Evolutionary conservation across 2,797 vertebrate genomes (phyloP).

Genomic region (Valencia hispanica): DNA sequence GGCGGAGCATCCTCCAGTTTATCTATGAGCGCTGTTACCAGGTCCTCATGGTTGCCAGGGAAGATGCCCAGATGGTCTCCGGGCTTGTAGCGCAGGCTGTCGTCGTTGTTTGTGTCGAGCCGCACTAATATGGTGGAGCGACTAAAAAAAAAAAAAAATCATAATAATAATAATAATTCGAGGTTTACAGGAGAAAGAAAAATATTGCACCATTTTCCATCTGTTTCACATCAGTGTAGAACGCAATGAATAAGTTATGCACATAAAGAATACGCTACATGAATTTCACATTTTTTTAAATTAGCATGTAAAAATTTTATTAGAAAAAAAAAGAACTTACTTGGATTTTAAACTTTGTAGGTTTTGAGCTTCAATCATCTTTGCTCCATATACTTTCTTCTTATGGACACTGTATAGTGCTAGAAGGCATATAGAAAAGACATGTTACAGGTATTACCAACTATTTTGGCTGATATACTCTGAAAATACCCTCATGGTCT

Average conservation of each 20-base stretch:
- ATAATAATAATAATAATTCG: conserved; percentile 16
- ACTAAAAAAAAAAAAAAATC: conserved; percentile 75
- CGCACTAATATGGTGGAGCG: conserved; percentile 94
- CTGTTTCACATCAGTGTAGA: conserved; percentile 23
- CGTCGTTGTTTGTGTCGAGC: conserved; percentile 90
- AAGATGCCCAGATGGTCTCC: conserved; percentile 97
- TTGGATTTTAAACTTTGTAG: conserved; percentile 94
- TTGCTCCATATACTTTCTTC: conserved; percentile 91
- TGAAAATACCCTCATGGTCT: neutral
- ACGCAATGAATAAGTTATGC: conserved; percentile 2
- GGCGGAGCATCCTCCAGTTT: conserved; percentile 93
- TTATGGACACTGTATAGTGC: conserved; percentile 92
- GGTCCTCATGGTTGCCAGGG: conserved; percentile 92
- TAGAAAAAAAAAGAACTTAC: conserved; percentile 75
- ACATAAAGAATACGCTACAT: conserved; percentile 2
- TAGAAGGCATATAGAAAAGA: conserved; percentile 63
- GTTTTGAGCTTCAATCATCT: conserved; percentile 90
- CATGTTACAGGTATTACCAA: neutral
- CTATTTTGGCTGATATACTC: neutral
- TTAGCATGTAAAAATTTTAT: neutral
- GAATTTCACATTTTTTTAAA: neutral
- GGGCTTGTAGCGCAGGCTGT: conserved; percentile 90
- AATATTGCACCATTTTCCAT: conserved; percentile 25
- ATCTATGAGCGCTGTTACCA: conserved; percentile 91
- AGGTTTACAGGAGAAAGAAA: conserved; percentile 24